Evolutionary conservation across 2,888 invertebrate species (phyloP).

Genomic region (Oscheius sp.): DNA sequence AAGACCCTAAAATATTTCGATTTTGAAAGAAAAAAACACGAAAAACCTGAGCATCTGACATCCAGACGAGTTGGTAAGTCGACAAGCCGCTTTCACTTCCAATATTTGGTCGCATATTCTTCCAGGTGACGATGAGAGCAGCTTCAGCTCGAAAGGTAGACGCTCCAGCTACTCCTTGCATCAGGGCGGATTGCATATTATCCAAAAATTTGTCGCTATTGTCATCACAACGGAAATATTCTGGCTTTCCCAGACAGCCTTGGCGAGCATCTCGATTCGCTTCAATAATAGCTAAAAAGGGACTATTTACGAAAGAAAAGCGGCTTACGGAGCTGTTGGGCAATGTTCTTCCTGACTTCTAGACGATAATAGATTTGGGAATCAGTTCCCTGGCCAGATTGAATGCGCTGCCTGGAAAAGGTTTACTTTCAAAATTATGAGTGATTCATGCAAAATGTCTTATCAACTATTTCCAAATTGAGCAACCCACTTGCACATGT

Average conservation of each 20-base stretch:
- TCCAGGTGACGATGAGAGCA: conserved; percentile 89
- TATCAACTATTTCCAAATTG: neutral
- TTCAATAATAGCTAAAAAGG: too few relatives aligned
- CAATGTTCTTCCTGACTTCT: conserved; percentile 28
- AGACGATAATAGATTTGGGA: conserved; percentile 34
- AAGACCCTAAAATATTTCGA: conserved; percentile 79
- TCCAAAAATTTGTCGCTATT: conserved; percentile 37
- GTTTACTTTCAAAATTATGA: neutral
- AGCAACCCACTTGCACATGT: conserved; percentile 37
- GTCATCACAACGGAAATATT: conserved; percentile 34
- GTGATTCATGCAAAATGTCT: neutral
- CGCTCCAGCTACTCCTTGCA: conserved; percentile 83
- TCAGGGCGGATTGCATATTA: conserved; percentile 35
- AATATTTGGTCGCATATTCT: conserved; percentile 80
- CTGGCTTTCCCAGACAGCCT: conserved; percentile 30
- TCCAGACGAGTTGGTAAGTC: conserved; percentile 49
- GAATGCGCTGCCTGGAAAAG: conserved; percentile 34
- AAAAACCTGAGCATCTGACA: conserved; percentile 91
- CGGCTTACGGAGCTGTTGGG: conserved; percentile 22
- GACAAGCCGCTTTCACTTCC: conserved; percentile 75
- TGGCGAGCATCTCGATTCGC: too few relatives aligned
- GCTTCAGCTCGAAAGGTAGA: conserved; percentile 88
- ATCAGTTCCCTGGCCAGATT: conserved; percentile 28
- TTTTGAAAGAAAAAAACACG: too few relatives aligned
- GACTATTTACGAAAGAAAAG: neutral